A percentile compares a stretch with the other conserved stretches of the same genome.
These are phyloP conservation scores for Bombylius discolor DNA, from an alignment of 2,888 invertebrate species.

Conservation along the genomic window DNA sequence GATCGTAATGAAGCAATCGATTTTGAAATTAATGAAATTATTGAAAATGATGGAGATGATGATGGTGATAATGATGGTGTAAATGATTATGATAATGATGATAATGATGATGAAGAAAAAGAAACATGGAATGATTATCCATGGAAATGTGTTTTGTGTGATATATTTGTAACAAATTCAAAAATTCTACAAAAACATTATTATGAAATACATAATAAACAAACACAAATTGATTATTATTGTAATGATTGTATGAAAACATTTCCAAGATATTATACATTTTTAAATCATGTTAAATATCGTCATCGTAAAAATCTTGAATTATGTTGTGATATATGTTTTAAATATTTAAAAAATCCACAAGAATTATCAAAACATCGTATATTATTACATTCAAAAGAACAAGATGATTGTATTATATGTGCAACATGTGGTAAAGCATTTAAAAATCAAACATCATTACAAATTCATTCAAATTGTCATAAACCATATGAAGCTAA, in stretches of 20 bases:
- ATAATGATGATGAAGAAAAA: neutral
- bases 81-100: neutral
- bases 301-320: slow-evolving; percentile 19
- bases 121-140: slow-evolving; percentile 15
- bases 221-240: slow-evolving; percentile 12
- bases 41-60: neutral
- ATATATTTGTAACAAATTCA: neutral
- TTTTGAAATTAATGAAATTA: neutral
- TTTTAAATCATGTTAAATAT: slow-evolving; percentile 23
- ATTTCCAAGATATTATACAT: slow-evolving; percentile 20
- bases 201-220: neutral
- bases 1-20: neutral
- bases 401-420: slow-evolving; percentile 6
- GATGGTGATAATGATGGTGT: neutral
- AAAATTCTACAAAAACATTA: slow-evolving; percentile 4
- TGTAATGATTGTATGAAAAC: slow-evolving; percentile 23
- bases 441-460: slow-evolving; percentile 15
- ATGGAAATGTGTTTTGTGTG: slow-evolving; percentile 17
- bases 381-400: neutral
- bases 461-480: slow-evolving; percentile 18
- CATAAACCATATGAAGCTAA: slow-evolving; percentile 15
- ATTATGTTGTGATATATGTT: slow-evolving; percentile 21
- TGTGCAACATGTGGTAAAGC: slow-evolving; percentile 21
- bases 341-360: slow-evolving; percentile 11
- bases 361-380: slow-evolving; percentile 18